Evolutionary conservation across 2,113 vertebrate species (phyloP), one percentile per base, ranked within the genome.

Genomic region (Ictalurus furcatus): DNA sequence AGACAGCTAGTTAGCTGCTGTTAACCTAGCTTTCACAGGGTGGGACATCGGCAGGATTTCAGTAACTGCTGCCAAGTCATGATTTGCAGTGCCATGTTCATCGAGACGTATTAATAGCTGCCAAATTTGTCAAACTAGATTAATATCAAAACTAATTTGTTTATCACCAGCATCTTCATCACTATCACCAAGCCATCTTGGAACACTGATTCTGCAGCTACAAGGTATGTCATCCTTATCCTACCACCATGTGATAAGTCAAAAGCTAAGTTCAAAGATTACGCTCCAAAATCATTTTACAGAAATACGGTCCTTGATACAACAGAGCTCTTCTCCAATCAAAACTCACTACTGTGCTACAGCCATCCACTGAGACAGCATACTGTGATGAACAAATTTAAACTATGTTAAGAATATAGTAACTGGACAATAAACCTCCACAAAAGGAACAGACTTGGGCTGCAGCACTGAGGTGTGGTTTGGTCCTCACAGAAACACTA

Each of bases 131-230:
- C 58, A 63, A 59, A 82, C 80, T 37, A 25, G 80, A 63, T 63
- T 63, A 63, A 84, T 84, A 63, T 14, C 23, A 83, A 34, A 83
- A 63, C 79, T 34, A 28, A 28, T 84, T 40, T 40, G 30, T 40
- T 61, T 14, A 25, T 37, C 30, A 3, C 21, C 3, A 84, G 6
- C 81, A 63, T 84, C 44, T 48, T 48, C 0, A 48, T 48, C 44
- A 48, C 44, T 0, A 48, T 25, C 40, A 34, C 23, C 2, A 63
- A 56, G 13, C 23, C 34, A 84, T 84, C 34, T 63, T 28, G 63
- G 58, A 34, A 84, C 58, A 63, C 58, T 84, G 81, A 58, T 84
- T 84, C 58, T 63, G 58, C 34, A 84, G 34, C 81, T 63, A 84
- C 23, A 63, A 63, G 56, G 2, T 16, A 84, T 5, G 58, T 7